A percentile compares a stretch with the other conserved stretches of the same genome.
Evolutionary conservation across 2,113 vertebrate species (phyloP).

Genomic region (Psammodynastes pulverulentus): DNA sequence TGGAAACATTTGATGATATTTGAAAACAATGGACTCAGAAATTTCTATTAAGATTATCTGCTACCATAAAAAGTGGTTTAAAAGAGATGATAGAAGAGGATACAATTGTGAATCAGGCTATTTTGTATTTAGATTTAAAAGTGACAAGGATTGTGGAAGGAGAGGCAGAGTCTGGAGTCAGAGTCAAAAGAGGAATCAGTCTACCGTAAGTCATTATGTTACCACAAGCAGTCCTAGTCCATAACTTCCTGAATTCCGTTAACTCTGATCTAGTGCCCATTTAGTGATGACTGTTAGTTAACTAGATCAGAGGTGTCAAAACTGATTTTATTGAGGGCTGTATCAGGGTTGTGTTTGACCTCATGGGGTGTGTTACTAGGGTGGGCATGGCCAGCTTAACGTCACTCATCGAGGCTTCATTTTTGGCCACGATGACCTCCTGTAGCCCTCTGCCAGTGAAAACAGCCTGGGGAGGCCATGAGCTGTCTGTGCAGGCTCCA

Average conservation of each 20-base stretch:
- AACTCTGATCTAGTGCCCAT: background rate
- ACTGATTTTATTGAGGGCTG: too few relatives aligned
- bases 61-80: background rate
- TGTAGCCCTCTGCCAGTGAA: too few relatives aligned
- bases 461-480: too few relatives aligned
- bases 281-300: background rate
- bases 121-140: background rate
- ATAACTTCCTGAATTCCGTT: background rate
- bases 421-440: too few relatives aligned
- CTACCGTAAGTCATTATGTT: background rate
- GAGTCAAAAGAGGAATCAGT: background rate
- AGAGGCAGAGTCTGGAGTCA: background rate
- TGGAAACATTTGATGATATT: background rate
- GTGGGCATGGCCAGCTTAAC: too few relatives aligned
- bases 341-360: too few relatives aligned
- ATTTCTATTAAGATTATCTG: background rate
- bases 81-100: background rate
- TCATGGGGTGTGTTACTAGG: too few relatives aligned
- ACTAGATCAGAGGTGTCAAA: background rate
- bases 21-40: background rate
- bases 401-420: too few relatives aligned
- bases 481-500: too few relatives aligned
- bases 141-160: background rate
- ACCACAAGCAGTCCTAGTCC: background rate
- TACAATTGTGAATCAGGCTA: background rate